Base-by-base conservation (phyloP, 2,113 vertebrate genomes). In the Protobothrops mucrosquamatus region DNA sequence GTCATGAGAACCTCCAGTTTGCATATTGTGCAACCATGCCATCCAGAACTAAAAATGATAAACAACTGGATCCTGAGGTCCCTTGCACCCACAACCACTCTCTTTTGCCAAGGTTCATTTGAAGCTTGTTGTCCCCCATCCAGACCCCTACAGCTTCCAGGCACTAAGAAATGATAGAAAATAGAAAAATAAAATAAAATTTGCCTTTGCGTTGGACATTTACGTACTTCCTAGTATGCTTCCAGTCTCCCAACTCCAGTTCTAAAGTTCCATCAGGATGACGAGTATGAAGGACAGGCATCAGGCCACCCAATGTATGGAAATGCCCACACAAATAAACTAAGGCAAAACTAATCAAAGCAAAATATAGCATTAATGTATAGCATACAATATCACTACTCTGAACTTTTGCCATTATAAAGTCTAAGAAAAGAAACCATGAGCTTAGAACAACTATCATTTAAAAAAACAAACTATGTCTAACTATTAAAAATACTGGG, bases 191-290 rank as follows among this genome's bases (percentile, higher is more conserved):
- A 39, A 69, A 69, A 69, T 15, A 69, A 69, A 88, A 18, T 92
- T 15, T 23, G 12, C 23, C 0, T 94, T 56, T 48, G 48, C 7
- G 43, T 0, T 88, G 48, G 14, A 64, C 3, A n/a, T 64, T 94
- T 92, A 87, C 95, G 97, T 95, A 99, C 99, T 97, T 99, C 95
- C 99, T 98, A 6, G 98, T 99, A 90, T 98, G 97, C 98, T 98
- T 99, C 99, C 99, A 99, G 97, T 99, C 99, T 74, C 98, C 99
- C 90, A 99, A 3, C 96, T 99, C 99, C 48, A 99, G 98, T 96
- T 99, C 99, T 96, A 99, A 97, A 64, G 99, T 98, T 85, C 99
- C 99, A 0, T 98, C 96, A 48, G 86, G 96, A 93, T 99, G 99
- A 39, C 98, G 98, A 95, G 98, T 98, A 95, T 99, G 99, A 88